Evolutionary conservation across 2,797 vertebrate species (phyloP), one percentile per base, ranked within the genome.

Genomic region (Staurois parvus): DNA sequence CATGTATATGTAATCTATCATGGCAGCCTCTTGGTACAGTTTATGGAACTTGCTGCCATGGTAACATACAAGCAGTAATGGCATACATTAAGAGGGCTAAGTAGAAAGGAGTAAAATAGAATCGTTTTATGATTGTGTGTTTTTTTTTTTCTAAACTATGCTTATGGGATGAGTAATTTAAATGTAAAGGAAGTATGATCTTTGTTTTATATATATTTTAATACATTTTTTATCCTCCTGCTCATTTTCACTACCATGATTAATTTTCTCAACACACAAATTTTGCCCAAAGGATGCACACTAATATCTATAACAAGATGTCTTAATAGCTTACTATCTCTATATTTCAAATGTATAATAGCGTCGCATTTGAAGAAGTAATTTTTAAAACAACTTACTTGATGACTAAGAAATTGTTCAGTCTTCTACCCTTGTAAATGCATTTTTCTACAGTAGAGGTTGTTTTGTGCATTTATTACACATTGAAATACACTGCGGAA

Each of bases 1-100:
- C 94, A 92, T 96, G 96, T 95, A 97, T 93, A 89, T 96, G 95
- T 96, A 96, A 97, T 96, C 96, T 97, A 97, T 98, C 96, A 97
- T 94, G 89, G 84, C 79, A 89, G 93, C 96, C 95, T 96, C 95
- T 93, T 92, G 94, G 93, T 96, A 92, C 93, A 91, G 94, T 94
- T 94, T 95, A 96, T 94, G 94, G 94, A 92, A 92, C 96, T 94
- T 91, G 94, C 96, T 96, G 94, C 95, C 93, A 95, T 95, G 92
- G 94, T 93, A 96, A 96, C 95, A 89, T 89, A 93, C 92, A 91
- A 91, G 92, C 87, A 81, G 91, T 93, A 93, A 96, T 95, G 94
- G 94, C 92, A 94, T 94, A 94, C 94, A 94, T 96, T 96, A 96
- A 40, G 95, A 91, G 92, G 94, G 93, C 93, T 96, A 95, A 91